Conservation (phyloP, 2,888 invertebrate species). For the Vanessa cardui region DNA sequence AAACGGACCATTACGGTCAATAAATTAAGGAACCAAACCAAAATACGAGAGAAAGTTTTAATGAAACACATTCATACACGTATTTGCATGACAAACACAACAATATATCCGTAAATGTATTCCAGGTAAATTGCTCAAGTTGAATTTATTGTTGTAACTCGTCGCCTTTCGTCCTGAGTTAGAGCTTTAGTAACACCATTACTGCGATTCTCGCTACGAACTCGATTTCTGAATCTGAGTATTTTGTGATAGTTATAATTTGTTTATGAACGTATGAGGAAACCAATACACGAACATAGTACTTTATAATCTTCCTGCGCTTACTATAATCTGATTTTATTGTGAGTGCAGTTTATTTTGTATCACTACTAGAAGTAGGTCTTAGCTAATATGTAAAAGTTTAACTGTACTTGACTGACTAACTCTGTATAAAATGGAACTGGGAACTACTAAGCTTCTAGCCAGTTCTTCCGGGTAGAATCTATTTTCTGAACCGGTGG, state of each 20-base stretch:
- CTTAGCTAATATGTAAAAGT: no score
- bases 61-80: conserved; percentile 47
- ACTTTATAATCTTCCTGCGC: no score
- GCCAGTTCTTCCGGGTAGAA: no score
- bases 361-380: no score
- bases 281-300: not conserved
- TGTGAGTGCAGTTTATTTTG: no score
- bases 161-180: conserved; percentile 10
- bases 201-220: conserved; percentile 4
- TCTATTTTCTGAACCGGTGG: no score
- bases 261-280: not conserved
- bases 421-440: no score
- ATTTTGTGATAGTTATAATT: not conserved
- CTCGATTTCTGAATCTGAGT: conserved; percentile 1
- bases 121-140: conserved; percentile 5
- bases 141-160: conserved; percentile 9
- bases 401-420: no score
- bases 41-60: conserved; percentile 46
- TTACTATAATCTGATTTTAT: no score
- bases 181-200: conserved; percentile 1
- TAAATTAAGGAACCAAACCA: conserved; percentile 32
- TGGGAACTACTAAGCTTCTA: no score
- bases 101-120: conserved; percentile 45
- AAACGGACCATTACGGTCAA: conserved; percentile 5
- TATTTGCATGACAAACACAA: conserved; percentile 52